These are phyloP conservation scores for Paradoxurus hermaphroditus DNA, from an alignment of 2,113 vertebrate genomes.

Conservation along the genomic window DNA sequence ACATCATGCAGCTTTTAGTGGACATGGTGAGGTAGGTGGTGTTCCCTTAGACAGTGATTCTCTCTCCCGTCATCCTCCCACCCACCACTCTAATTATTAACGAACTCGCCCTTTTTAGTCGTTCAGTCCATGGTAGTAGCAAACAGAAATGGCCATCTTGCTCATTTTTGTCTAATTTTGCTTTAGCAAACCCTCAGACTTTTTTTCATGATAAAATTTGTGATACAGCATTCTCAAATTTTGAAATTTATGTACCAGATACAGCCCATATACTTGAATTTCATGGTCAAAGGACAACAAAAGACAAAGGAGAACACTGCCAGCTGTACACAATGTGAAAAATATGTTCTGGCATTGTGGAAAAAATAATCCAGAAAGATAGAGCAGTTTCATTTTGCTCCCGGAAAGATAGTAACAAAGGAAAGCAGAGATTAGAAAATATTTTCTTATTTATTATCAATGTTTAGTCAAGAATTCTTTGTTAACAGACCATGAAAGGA, in stretches of 20 bases:
- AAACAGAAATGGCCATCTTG: background rate
- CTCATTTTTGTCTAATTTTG: background rate
- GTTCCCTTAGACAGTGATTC: background rate
- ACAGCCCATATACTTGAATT: background rate
- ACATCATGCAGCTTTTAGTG: slow-evolving; percentile 98
- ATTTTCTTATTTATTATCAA: slow-evolving; percentile 16
- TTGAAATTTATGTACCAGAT: background rate
- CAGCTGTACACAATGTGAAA: background rate
- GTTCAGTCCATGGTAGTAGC: background rate
- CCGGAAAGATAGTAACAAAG: background rate
- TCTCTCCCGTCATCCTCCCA: rapidly evolving
- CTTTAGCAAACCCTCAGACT: background rate
- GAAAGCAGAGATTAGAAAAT: background rate
- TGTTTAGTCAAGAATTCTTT: background rate
- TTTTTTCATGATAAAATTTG: background rate
- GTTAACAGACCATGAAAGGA: background rate
- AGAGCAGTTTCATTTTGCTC: background rate
- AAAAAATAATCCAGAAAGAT: background rate
- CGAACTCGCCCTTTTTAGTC: background rate
- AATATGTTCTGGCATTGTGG: background rate
- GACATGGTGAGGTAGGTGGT: slow-evolving; percentile 92
- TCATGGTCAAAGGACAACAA: background rate
- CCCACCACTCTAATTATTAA: background rate
- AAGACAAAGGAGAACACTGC: background rate
- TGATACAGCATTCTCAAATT: background rate